These are phyloP conservation scores for Ischnus inquisitorius DNA, from an alignment of 2,888 invertebrate genomes.

Conservation along the genomic window DNA sequence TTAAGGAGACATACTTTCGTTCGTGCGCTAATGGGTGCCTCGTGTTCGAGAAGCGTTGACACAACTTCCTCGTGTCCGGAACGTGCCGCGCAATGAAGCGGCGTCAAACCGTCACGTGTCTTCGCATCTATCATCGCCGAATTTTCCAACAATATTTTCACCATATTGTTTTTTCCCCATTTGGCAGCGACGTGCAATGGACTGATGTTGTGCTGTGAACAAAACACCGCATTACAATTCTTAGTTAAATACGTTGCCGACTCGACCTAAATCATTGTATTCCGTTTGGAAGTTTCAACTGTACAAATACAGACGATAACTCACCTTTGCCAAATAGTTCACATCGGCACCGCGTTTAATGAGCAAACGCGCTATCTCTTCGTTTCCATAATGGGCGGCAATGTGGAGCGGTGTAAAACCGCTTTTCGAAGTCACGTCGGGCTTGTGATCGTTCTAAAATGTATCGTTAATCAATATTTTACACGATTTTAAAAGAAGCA, in stretches of 20 bases:
- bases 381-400: constrained; percentile 99
- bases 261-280: background rate
- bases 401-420: constrained; percentile 99
- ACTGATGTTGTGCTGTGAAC: constrained; percentile 95
- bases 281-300: background rate
- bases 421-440: constrained; percentile 98
- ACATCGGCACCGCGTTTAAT: constrained; percentile 97
- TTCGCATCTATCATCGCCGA: constrained; percentile 95
- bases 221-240: background rate
- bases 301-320: background rate
- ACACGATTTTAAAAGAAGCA: background rate
- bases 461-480: background rate
- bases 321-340: constrained; percentile 96
- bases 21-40: constrained; percentile 97
- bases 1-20: constrained; percentile 90
- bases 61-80: constrained; percentile 98
- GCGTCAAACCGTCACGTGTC: constrained; percentile 97
- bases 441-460: constrained; percentile 95
- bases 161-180: constrained; percentile 99
- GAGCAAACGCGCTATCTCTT: constrained; percentile 95
- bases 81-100: constrained; percentile 98
- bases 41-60: constrained; percentile 93
- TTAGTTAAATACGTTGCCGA: background rate
- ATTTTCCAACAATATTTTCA: constrained; percentile 94
- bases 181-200: constrained; percentile 99